A percentile compares a stretch with the other conserved stretches of the same genome.
phyloP scores from a whole-genome alignment of 2,797 vertebrate species.

The Coreius guichenoti region DNA sequence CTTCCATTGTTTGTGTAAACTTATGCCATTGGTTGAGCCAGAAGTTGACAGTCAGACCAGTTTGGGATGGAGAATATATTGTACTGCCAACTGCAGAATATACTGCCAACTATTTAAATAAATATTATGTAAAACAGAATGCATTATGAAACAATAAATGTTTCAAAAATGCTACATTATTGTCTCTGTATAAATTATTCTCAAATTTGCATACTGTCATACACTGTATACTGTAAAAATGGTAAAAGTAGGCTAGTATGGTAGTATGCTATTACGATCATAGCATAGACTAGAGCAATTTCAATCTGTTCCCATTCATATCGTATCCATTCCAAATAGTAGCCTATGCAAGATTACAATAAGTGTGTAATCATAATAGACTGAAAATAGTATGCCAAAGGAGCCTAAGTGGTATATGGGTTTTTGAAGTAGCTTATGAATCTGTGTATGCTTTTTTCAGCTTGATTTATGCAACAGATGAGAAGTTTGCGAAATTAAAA shows the following conservation, averaged over 20 bases:
- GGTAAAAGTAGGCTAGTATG: background rate
- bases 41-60: background rate
- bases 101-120: background rate
- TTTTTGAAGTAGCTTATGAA: background rate
- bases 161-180: background rate
- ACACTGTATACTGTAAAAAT: background rate
- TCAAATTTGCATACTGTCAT: background rate
- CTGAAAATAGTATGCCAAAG: background rate
- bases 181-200: background rate
- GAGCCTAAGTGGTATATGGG: background rate
- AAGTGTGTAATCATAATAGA: background rate
- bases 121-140: background rate
- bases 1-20: background rate
- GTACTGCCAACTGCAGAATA: no score
- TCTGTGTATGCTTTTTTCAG: background rate
- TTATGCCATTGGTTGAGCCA: background rate
- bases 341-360: background rate
- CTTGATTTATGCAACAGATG: background rate
- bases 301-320: background rate
- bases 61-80: background rate
- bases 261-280: background rate
- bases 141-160: background rate
- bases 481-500: background rate
- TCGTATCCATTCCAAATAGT: background rate
- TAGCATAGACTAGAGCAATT: background rate